Percentiles rank a stretch among this genome's conserved stretches.
phyloP scores from a whole-genome alignment of 2,797 vertebrate genomes.

The Ciconia nigra region DNA sequence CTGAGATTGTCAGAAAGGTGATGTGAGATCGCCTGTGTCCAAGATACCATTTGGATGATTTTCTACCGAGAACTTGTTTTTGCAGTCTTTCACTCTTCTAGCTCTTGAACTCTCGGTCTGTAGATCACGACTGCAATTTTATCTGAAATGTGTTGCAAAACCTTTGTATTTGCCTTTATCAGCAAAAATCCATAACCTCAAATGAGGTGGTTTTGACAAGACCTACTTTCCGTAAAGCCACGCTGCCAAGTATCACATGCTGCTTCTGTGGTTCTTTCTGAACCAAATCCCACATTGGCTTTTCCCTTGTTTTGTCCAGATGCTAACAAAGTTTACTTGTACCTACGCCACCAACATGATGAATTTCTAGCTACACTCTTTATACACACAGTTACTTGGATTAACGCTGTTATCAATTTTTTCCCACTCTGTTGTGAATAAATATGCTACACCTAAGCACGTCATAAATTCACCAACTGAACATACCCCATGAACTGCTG shows the following conservation, averaged over 20 bases:
- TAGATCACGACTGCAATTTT: neutral
- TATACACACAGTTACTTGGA: neutral
- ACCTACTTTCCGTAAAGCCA: neutral
- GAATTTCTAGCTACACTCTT: neutral
- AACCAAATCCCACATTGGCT: neutral
- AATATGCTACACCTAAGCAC: neutral
- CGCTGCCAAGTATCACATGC: neutral
- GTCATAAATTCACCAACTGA: neutral
- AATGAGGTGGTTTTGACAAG: neutral
- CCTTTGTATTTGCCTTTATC: neutral
- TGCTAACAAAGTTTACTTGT: neutral
- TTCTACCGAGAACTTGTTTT: neutral
- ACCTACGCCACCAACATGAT: fast-evolving
- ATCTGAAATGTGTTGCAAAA: neutral
- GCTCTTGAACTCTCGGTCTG: neutral
- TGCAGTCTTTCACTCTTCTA: neutral
- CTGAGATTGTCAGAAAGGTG: neutral
- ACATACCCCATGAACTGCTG: fast-evolving
- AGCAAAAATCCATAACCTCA: neutral
- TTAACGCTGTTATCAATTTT: neutral
- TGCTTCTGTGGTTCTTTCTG: neutral
- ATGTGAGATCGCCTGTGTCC: neutral
- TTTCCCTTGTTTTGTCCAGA: neutral
- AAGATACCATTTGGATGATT: neutral
- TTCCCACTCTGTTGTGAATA: neutral